These are phyloP conservation scores for Campaea margaritaria DNA, from an alignment of 2,888 invertebrate genomes.

Conservation along the genomic window DNA sequence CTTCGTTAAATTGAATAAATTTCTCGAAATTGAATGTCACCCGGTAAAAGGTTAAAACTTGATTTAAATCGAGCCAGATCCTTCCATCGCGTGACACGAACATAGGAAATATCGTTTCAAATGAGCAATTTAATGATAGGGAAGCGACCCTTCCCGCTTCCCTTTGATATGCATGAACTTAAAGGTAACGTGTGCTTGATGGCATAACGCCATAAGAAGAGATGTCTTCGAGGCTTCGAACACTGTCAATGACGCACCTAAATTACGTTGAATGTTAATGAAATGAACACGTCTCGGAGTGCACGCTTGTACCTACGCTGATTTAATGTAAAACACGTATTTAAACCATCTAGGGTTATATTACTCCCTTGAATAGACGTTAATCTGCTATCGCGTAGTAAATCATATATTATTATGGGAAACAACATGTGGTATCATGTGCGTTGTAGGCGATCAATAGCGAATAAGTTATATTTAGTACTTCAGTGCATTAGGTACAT, in stretches of 20 bases:
- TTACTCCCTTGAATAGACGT: constrained; percentile 1
- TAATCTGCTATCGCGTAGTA: constrained; percentile 7
- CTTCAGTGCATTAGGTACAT: not conserved
- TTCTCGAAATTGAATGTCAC: constrained; percentile 34
- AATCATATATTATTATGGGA: constrained; percentile 7
- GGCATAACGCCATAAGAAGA: constrained; percentile 16
- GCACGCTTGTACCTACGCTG: constrained; percentile 1
- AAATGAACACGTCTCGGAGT: constrained; percentile 24
- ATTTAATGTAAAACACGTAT: constrained; percentile 8
- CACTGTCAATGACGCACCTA: constrained; percentile 38
- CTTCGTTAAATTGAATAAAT: constrained; percentile 57
- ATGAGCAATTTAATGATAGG: constrained; percentile 20
- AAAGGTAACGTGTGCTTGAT: constrained; percentile 16
- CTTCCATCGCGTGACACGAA: constrained; percentile 16
- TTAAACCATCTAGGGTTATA: not conserved
- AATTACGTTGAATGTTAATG: constrained; percentile 45
- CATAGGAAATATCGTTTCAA: constrained; percentile 15
- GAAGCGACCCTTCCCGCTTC: constrained; percentile 2
- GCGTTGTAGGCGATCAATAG: constrained; percentile 13
- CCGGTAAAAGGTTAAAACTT: constrained; percentile 41
- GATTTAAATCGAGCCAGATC: constrained; percentile 34
- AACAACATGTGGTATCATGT: constrained; percentile 15
- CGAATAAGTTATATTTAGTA: constrained; percentile 1
- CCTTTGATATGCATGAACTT: constrained; percentile 21
- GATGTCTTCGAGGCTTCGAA: constrained; percentile 27